These are phyloP conservation scores for Mesocricetus auratus DNA, from an alignment of 2,113 vertebrate genomes.

Conservation along the genomic window DNA sequence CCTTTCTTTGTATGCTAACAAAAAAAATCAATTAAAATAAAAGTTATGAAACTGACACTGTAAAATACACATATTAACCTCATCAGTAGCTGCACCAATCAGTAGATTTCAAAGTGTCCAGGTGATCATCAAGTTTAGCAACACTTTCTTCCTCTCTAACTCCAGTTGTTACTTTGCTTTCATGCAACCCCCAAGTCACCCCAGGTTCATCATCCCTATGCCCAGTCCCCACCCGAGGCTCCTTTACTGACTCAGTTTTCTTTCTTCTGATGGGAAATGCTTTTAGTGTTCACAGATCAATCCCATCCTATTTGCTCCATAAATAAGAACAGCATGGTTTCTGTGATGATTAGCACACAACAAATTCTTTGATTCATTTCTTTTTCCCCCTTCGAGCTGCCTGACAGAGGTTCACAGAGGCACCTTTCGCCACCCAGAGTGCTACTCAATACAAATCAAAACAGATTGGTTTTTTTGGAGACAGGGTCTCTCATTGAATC, in stretches of 20 bases:
- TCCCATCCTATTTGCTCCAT: not conserved
- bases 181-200: too few relatives aligned
- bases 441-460: not conserved
- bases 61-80: not conserved
- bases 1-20: not conserved
- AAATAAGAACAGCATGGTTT: not conserved
- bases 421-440: not conserved
- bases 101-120: not conserved
- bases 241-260: not conserved
- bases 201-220: not conserved
- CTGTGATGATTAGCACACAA: not conserved
- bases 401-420: not conserved
- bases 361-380: not conserved
- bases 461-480: not conserved
- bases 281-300: conserved; percentile 6
- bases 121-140: not conserved
- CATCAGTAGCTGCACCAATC: not conserved
- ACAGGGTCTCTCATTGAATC: not conserved
- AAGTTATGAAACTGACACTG: not conserved
- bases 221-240: not conserved
- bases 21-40: not conserved
- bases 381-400: not conserved
- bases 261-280: not conserved
- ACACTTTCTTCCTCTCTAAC: not conserved
- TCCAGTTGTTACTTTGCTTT: not conserved